phyloP scores from a whole-genome alignment of 1,140 invertebrate species.

The Panonychus citri region DNA sequence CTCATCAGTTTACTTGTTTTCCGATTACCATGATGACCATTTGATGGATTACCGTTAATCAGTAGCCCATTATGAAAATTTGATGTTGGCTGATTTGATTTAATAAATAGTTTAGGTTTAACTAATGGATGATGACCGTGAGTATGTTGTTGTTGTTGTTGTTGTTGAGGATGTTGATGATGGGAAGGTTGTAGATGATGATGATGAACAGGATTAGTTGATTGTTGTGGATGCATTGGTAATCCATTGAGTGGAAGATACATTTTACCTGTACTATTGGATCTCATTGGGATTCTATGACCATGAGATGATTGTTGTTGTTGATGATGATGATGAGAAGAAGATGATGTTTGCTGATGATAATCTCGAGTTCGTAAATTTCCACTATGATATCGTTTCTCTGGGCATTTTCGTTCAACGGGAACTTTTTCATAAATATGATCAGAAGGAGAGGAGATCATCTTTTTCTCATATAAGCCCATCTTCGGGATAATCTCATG shows the following conservation, averaged over 20 bases:
- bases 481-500: background rate
- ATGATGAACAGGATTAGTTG: background rate
- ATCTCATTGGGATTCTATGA: background rate
- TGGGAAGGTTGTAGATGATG: background rate
- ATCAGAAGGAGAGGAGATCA: conserved; percentile 1
- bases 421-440: conserved; percentile 13
- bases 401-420: background rate
- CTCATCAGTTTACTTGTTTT: background rate
- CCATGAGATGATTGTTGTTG: background rate
- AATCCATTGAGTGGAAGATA: background rate
- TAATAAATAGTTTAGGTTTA: background rate
- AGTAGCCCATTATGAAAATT: background rate
- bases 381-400: background rate
- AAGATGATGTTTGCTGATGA: background rate
- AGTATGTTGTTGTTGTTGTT: background rate
- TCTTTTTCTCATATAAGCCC: background rate
- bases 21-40: no score
- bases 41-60: background rate
- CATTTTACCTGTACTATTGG: conserved; percentile 4
- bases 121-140: background rate
- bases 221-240: background rate
- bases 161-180: background rate
- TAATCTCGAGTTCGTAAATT: background rate
- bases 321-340: background rate
- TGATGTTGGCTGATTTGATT: background rate